Conservation (phyloP, 2,888 invertebrate genomes). For the Lycaena phlaeas region DNA sequence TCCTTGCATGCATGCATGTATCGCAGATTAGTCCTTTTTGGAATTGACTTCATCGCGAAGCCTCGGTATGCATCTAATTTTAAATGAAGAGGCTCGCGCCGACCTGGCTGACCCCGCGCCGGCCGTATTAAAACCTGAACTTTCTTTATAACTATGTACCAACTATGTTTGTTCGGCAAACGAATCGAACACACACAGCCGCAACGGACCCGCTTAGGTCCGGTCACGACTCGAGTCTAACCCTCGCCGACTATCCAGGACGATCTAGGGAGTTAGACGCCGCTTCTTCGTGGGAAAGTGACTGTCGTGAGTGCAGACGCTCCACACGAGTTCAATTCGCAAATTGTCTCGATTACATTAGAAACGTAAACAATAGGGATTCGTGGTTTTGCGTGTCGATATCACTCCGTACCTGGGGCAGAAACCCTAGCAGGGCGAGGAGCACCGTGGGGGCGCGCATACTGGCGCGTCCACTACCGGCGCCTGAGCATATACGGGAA, state of each 20-base stretch:
- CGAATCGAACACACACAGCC: conserved; percentile 63
- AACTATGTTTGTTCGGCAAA: conserved; percentile 63
- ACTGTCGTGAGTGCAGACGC: conserved; percentile 40
- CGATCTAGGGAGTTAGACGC: conserved; percentile 32
- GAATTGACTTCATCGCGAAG: conserved; percentile 44
- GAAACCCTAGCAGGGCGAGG: conserved; percentile 71
- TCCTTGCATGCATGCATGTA: conserved; percentile 35
- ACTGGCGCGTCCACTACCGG: conserved; percentile 67
- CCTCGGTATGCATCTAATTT: conserved; percentile 72
- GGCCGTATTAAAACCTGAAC: conserved; percentile 69
- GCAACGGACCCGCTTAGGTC: conserved; percentile 44
- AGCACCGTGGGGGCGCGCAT: conserved; percentile 71
- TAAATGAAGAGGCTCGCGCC: conserved; percentile 64
- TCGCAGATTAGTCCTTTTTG: conserved; percentile 48
- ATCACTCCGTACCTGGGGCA: conserved; percentile 62
- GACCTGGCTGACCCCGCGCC: conserved; percentile 67
- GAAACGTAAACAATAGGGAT: conserved; percentile 46
- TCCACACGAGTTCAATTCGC: conserved; percentile 23
- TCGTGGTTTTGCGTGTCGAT: conserved; percentile 52
- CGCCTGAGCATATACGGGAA: conserved; percentile 65
- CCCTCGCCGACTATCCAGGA: conserved; percentile 59
- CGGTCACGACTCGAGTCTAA: conserved; percentile 61
- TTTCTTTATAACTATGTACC: conserved; percentile 69
- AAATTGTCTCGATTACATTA: conserved; percentile 19
- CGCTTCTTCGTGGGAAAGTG: conserved; percentile 62